Percentiles rank a stretch among this genome's conserved stretches.
Conservation (phyloP, 92 coral and sea anemone species). For the Epizoanthus fatuus region DNA sequence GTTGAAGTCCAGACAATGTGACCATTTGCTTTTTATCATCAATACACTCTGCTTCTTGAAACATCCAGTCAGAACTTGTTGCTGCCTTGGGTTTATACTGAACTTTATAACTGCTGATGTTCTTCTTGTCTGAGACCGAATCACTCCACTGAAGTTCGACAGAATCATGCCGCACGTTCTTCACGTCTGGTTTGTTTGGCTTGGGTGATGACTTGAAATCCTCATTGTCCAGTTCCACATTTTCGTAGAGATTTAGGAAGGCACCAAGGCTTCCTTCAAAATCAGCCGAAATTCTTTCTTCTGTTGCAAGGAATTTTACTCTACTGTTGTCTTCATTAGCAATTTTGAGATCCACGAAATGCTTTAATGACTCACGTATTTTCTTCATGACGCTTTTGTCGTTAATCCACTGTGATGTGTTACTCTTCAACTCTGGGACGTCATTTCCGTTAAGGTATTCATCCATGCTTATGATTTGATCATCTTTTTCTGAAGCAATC, state of each 20-base stretch:
- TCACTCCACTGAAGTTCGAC: no score
- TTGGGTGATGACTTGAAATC: no score
- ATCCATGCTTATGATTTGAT: not conserved
- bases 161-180: no score
- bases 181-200: no score
- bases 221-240: not conserved
- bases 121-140: no score
- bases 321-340: constrained; percentile 41
- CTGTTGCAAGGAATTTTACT: constrained; percentile 47
- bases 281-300: constrained; percentile 12
- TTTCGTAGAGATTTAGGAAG: constrained; percentile 46
- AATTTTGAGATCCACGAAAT: constrained; percentile 5
- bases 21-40: no score
- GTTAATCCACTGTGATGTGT: not conserved
- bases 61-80: no score
- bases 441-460: constrained; percentile 9
- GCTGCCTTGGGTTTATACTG: no score
- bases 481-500: constrained; percentile 29
- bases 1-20: no score
- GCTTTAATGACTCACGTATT: constrained; percentile 23
- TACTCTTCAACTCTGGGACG: not conserved
- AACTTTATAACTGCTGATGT: no score
- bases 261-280: constrained; percentile 38
- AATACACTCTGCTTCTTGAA: no score
- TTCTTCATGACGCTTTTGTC: constrained; percentile 15